Percentiles rank a stretch among this genome's conserved stretches.
These are phyloP conservation scores for Thermophis baileyi DNA, from an alignment of 2,113 vertebrate genomes.

Conservation along the genomic window DNA sequence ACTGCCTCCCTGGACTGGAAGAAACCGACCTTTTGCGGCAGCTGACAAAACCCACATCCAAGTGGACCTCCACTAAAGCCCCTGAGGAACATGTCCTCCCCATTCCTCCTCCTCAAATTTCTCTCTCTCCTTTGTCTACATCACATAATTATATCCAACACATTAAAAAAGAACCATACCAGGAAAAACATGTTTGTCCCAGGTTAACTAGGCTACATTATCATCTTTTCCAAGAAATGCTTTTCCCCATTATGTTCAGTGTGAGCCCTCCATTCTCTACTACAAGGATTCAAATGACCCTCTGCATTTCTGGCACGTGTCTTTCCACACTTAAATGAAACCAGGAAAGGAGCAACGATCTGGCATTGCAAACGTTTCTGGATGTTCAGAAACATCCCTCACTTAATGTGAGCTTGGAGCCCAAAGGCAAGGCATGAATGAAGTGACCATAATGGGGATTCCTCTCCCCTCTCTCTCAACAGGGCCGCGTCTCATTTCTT, in stretches of 20 bases:
- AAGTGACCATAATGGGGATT: neutral
- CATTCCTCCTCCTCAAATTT: neutral
- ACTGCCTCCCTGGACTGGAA: neutral
- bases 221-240: neutral
- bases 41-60: constrained; percentile 1
- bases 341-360: constrained; percentile 15
- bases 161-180: neutral
- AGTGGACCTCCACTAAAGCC: neutral
- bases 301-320: neutral
- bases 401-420: neutral
- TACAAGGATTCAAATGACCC: neutral
- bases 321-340: constrained; percentile 7
- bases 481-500: neutral
- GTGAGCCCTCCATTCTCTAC: neutral
- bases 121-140: neutral
- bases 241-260: constrained; percentile 5
- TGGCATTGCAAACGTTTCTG: constrained; percentile 9
- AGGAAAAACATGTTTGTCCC: neutral
- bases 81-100: neutral
- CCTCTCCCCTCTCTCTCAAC: neutral
- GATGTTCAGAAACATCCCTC: constrained; percentile 20
- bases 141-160: neutral
- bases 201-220: neutral
- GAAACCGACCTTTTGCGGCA: neutral
- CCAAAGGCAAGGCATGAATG: neutral